Base-by-base conservation (phyloP, 1,140 invertebrate genomes). In the Drosophila sproati region DNA sequence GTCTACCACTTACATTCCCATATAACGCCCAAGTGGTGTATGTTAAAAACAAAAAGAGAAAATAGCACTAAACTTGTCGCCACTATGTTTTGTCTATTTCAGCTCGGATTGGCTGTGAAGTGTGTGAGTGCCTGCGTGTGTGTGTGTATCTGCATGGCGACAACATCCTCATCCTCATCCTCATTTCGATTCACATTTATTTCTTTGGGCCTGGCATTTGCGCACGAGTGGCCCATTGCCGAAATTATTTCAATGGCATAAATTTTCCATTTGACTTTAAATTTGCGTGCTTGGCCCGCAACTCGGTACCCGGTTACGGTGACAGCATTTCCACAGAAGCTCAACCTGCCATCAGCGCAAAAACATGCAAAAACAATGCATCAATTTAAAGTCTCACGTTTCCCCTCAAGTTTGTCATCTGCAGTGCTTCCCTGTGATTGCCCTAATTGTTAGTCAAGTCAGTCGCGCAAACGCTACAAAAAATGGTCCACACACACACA, bases 191-290 rank as follows among this genome's bases (percentile, higher is more conserved):
- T 68, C 80, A 51, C 59, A 63, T 39, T 28, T 43, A 56, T 47
- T 59, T 43, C n/a, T 45, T 77, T 73, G 76, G 73, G 73, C 57
- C 74, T 88, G 83, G 70, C 85, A 78, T 88, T 81, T 88, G 85
- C 80, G 83, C 83, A 88, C 83, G 83, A 87, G 83, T 87, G 83
- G 72, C 41, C 80, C 80, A 88, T 87, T 88, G 83, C 88, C 83
- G 88, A 87, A 87, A 87, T 87, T 78, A 87, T 87, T 87, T 88
- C 80, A 68, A 88, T 87, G 80, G 80, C 67, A 60, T 60, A 67
- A 59, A 87, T 62, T 74, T 74, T 74, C 41, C 77, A 80, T 82
- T 83, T 82, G 63, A 62, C 70, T 70, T 78, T 81, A 55, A 85
- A 81, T 86, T 86, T 86, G 81, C 77, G 73, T 73, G 48, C 34